A percentile compares a stretch with the other conserved stretches of the same genome.
Conservation (phyloP, 92 coral and sea anemone species). For the Pocillopora grandis region DNA sequence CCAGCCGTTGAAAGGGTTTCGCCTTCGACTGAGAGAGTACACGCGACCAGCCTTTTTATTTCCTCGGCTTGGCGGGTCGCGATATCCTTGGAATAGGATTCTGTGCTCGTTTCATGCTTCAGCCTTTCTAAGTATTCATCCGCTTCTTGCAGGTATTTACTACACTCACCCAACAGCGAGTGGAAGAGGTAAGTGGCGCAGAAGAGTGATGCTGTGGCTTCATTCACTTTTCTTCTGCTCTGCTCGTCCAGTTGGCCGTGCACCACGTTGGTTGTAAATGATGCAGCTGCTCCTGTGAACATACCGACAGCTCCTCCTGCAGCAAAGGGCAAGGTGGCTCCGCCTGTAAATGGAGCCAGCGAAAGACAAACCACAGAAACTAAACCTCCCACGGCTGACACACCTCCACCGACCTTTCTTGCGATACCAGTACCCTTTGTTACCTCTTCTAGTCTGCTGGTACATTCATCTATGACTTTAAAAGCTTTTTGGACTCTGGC, state of each 20-base stretch:
- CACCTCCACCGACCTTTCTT: slow-evolving; percentile 5
- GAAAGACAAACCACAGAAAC: not conserved
- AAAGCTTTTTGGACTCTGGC: not conserved
- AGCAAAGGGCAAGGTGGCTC: slow-evolving; percentile 4
- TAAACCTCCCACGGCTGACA: not conserved
- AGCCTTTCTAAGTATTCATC: slow-evolving; percentile 1
- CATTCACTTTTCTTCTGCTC: not conserved
- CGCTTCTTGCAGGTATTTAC: not conserved
- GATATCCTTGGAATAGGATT: not conserved
- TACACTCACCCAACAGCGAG: slow-evolving; percentile 14
- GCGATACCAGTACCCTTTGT: slow-evolving; percentile 7
- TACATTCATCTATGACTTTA: slow-evolving; percentile 15
- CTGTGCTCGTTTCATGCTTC: too few species aligned
- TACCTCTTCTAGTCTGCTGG: slow-evolving; percentile 14
- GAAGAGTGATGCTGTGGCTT: slow-evolving; percentile 25
- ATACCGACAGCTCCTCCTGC: not conserved
- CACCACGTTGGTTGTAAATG: not conserved
- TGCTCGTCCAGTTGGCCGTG: slow-evolving; percentile 2
- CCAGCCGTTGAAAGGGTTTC: too few species aligned
- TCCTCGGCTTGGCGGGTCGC: not conserved
- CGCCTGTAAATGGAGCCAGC: slow-evolving; percentile 15
- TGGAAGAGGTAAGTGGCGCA: slow-evolving; percentile 23
- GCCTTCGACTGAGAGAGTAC: too few species aligned
- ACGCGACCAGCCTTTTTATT: slow-evolving; percentile 10
- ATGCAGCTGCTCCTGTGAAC: not conserved